Conservation (phyloP, 2,797 vertebrate genomes). For the Gorsachius magnificus region DNA sequence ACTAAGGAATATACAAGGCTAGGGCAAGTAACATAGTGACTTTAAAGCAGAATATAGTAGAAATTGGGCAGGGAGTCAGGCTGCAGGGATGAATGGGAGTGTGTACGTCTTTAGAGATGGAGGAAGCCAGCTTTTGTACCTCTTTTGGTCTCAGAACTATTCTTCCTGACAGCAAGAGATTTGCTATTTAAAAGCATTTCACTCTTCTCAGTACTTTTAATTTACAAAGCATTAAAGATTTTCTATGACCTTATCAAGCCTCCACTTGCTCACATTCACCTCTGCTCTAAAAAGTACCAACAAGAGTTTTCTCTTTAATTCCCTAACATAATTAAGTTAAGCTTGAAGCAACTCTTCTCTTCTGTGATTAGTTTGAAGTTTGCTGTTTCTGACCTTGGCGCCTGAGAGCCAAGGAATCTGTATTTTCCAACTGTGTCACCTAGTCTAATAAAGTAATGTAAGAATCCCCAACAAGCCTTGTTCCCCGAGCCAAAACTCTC, state of each 20-base stretch:
- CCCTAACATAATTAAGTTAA: conserved; percentile 36
- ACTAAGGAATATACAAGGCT: background rate
- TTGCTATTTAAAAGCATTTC: conserved; percentile 25
- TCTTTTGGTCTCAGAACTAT: conserved; percentile 15
- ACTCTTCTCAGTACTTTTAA: background rate
- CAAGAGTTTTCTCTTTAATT: conserved; percentile 39
- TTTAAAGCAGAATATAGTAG: background rate
- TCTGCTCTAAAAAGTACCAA: background rate
- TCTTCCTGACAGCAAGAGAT: background rate
- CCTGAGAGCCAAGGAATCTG: background rate
- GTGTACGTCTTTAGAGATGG: background rate
- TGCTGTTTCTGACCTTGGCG: conserved; percentile 1
- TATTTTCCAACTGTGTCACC: background rate
- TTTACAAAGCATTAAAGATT: conserved; percentile 24
- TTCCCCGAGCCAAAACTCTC: background rate
- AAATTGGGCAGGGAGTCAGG: background rate
- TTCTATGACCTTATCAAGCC: conserved; percentile 6
- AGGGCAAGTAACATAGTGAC: background rate
- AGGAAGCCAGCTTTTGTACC: background rate
- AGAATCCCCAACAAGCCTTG: background rate
- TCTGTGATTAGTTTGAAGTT: conserved; percentile 24
- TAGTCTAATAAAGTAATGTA: background rate
- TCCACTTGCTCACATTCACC: background rate
- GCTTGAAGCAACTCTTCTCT: conserved; percentile 20
- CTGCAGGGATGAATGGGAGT: background rate